A percentile compares a stretch with the other conserved stretches of the same genome.
phyloP scores from a whole-genome alignment of 2,888 invertebrate genomes.

The Synergus itoensis region DNA sequence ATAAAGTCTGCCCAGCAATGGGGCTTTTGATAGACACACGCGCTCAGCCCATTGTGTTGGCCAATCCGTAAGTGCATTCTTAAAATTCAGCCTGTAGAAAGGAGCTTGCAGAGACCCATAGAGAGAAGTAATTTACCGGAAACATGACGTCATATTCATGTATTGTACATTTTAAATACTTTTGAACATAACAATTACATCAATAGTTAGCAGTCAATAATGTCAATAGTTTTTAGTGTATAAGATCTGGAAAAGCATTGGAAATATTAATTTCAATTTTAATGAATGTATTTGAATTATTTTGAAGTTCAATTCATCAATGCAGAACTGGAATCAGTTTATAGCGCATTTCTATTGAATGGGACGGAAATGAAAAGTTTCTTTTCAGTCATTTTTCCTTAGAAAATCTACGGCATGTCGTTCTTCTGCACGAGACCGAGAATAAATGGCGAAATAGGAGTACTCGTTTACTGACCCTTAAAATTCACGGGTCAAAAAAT shows the following conservation, averaged over 20 bases:
- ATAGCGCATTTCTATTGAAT: neutral
- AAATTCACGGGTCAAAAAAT: neutral
- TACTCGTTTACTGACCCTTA: neutral
- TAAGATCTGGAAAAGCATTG: too few relatives aligned
- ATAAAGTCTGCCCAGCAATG: neutral
- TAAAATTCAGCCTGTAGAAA: neutral
- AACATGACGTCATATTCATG: neutral
- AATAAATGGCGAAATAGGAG: neutral
- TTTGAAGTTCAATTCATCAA: too few relatives aligned
- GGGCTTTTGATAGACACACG: neutral
- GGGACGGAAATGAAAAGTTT: neutral
- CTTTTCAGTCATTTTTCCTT: neutral
- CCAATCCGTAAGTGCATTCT: neutral
- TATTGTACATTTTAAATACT: neutral
- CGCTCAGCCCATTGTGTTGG: neutral
- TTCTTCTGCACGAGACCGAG: neutral
- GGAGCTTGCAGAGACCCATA: neutral
- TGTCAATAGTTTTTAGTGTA: too few relatives aligned
- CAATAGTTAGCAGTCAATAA: too few relatives aligned
- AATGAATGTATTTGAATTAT: too few relatives aligned
- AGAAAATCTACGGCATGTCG: neutral
- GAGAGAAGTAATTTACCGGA: neutral
- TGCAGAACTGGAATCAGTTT: neutral
- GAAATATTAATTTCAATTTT: too few relatives aligned
- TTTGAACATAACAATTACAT: neutral